Percentiles rank a stretch among this genome's conserved stretches.
Evolutionary conservation across 2,888 invertebrate genomes (phyloP).

Genomic region (Autographa gamma): DNA sequence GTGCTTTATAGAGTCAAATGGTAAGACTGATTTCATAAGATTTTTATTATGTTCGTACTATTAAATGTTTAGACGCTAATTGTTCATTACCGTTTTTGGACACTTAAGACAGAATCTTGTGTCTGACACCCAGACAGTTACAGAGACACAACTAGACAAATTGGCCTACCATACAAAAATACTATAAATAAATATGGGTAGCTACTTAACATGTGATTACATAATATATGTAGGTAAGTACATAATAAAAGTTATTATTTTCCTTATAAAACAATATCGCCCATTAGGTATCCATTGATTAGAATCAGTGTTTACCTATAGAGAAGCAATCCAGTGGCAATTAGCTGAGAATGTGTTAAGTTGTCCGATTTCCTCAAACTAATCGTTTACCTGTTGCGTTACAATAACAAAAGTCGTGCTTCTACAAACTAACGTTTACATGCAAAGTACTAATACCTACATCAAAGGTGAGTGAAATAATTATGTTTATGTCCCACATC

Average conservation of each 20-base stretch:
- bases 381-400: conserved; percentile 3
- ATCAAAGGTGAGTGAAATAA: not conserved
- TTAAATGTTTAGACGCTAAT: no score
- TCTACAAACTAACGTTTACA: not conserved
- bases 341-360: not conserved
- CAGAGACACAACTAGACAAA: no score
- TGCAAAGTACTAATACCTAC: not conserved
- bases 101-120: no score
- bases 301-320: not conserved
- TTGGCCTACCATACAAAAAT: no score
- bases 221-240: no score
- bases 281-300: not conserved
- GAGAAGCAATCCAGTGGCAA: not conserved
- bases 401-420: not conserved
- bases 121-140: no score
- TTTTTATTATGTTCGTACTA: no score
- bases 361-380: not conserved
- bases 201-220: no score
- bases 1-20: no score
- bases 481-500: not conserved
- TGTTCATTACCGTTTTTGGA: no score
- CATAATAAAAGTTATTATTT: not conserved
- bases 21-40: no score
- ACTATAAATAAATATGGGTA: no score
- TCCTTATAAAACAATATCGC: not conserved